phyloP scores from a whole-genome alignment of 2,888 invertebrate genomes.

The Acrobasis consociella region DNA sequence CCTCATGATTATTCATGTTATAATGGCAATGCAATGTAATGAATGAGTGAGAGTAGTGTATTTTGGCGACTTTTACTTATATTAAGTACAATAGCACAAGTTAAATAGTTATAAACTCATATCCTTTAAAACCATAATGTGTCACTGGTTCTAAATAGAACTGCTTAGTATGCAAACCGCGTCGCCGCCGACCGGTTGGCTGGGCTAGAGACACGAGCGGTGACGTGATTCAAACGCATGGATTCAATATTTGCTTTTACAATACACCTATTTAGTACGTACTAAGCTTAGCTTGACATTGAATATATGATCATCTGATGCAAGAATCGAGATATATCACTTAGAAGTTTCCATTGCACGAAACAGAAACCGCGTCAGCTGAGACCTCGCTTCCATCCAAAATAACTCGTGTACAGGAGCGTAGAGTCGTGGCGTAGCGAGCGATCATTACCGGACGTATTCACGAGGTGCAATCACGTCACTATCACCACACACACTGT shows the following conservation, averaged over 20 bases:
- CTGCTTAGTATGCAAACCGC: constrained; percentile 8
- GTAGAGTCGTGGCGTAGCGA: constrained; percentile 36
- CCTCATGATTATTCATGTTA: not conserved
- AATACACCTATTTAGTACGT: constrained; percentile 7
- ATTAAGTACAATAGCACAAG: too few relatives aligned
- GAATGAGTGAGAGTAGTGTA: too few relatives aligned
- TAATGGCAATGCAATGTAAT: too few relatives aligned
- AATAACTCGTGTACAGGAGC: constrained; percentile 27
- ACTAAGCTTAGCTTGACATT: constrained; percentile 10
- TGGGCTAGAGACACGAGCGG: not conserved
- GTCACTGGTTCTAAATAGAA: not conserved
- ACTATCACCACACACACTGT: constrained; percentile 58
- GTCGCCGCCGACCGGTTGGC: constrained; percentile 7
- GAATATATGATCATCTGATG: constrained; percentile 8
- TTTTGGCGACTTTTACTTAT: too few relatives aligned
- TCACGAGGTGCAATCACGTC: constrained; percentile 46
- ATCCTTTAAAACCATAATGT: not conserved
- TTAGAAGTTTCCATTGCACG: not conserved
- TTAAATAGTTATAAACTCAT: not conserved
- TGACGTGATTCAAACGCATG: constrained; percentile 18
- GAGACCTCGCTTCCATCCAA: constrained; percentile 27
- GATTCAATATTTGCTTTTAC: constrained; percentile 10
- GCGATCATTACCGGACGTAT: constrained; percentile 42
- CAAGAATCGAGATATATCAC: not conserved
- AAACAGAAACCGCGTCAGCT: constrained; percentile 26